These are phyloP conservation scores for Zeus faber DNA, from an alignment of 2,113 vertebrate species.

Conservation along the genomic window DNA sequence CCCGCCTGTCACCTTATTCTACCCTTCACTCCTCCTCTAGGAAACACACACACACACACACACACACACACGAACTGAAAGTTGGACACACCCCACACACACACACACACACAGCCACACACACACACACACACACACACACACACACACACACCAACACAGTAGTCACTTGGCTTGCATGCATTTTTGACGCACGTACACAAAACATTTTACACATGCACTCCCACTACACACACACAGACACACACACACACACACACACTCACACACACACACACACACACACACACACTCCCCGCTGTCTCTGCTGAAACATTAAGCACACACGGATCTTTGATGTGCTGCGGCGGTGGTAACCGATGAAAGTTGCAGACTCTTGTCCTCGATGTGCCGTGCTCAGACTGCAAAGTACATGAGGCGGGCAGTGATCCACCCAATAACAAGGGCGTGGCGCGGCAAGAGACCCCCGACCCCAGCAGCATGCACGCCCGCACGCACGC, in stretches of 20 bases:
- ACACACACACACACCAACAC: no score
- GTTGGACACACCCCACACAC: no score
- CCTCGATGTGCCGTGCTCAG: conserved; percentile 32
- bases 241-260: conserved; percentile 1
- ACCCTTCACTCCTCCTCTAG: conserved; percentile 21
- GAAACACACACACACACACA: conserved; percentile 15
- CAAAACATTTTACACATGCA: no score
- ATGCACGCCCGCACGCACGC: conserved; percentile 3
- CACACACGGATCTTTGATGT: conserved; percentile 44
- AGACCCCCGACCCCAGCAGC: no score
- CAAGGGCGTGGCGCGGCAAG: conserved; percentile 29
- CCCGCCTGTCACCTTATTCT: conserved; percentile 7
- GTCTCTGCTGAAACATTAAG: conserved; percentile 52
- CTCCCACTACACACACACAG: neutral
- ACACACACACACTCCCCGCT: conserved; percentile 19
- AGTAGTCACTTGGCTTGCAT: no score
- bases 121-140: no score
- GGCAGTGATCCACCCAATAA: conserved; percentile 24
- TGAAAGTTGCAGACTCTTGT: conserved; percentile 41
- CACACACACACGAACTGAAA: no score
- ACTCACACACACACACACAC: conserved; percentile 9
- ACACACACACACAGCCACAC: no score
- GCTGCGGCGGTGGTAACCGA: conserved; percentile 23
- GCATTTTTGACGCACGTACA: no score
- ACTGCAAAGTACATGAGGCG: conserved; percentile 33